A percentile compares a stretch with the other conserved stretches of the same genome.
phyloP scores from a whole-genome alignment of 2,888 invertebrate genomes.

The Dolomedes plantarius region DNA sequence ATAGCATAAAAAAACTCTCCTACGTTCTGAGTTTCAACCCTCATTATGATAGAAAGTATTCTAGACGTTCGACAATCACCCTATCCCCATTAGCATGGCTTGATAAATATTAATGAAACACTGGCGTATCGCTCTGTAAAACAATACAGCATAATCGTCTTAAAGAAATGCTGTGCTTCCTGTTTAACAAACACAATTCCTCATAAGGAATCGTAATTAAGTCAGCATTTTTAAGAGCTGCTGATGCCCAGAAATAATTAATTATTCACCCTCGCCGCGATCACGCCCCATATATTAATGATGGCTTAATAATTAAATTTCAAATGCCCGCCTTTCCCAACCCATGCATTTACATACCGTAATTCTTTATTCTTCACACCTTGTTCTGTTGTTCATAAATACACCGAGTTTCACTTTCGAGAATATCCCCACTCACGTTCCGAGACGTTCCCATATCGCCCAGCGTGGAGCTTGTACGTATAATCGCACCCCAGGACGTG shows the following conservation, averaged over 20 bases:
- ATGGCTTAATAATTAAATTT: not conserved
- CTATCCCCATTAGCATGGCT: too few species aligned
- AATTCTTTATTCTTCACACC: not conserved
- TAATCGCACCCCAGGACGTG: slow-evolving; percentile 52
- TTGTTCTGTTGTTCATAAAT: not conserved
- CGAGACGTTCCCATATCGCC: slow-evolving; percentile 20
- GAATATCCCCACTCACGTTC: not conserved
- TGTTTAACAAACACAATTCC: not conserved
- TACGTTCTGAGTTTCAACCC: too few species aligned
- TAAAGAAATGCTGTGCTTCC: not conserved
- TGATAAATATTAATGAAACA: too few species aligned
- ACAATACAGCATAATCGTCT: not conserved
- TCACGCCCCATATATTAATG: not conserved
- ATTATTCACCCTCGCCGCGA: not conserved
- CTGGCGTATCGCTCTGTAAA: too few species aligned
- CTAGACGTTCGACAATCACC: too few species aligned
- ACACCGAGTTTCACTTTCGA: not conserved
- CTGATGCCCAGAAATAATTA: not conserved
- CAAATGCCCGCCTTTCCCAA: not conserved
- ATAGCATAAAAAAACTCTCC: too few species aligned
- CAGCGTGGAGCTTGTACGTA: slow-evolving; percentile 30
- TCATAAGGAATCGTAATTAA: too few species aligned
- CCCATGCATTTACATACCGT: not conserved
- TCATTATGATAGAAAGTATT: too few species aligned
- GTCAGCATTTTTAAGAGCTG: too few species aligned